Evolutionary conservation across 2,888 invertebrate species (phyloP).

Genomic region (Archips crataeganus): DNA sequence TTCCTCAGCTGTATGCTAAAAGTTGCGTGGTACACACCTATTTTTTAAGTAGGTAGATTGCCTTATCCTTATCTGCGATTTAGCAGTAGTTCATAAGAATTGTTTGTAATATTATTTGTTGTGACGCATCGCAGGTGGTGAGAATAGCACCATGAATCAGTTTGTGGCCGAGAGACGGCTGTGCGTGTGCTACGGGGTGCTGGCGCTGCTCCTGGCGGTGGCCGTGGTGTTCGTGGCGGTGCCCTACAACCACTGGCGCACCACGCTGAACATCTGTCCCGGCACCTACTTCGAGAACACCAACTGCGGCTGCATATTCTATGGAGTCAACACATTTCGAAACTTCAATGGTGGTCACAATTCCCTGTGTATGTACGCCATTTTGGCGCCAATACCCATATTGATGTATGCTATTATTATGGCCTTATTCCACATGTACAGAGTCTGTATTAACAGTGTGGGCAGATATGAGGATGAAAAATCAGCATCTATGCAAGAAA

Average conservation of each 20-base stretch:
- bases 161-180: slow-evolving; percentile 73
- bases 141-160: slow-evolving; percentile 66
- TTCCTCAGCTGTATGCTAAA: background rate
- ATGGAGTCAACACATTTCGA: slow-evolving; percentile 86
- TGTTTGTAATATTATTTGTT: background rate
- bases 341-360: slow-evolving; percentile 89
- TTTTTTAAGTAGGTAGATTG: slow-evolving; percentile 1
- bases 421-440: slow-evolving; percentile 89
- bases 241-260: slow-evolving; percentile 89
- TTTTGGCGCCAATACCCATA: slow-evolving; percentile 88
- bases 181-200: slow-evolving; percentile 69
- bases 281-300: slow-evolving; percentile 83
- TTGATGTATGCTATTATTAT: slow-evolving; percentile 87
- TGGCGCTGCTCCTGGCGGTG: slow-evolving; percentile 63
- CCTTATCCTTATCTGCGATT: slow-evolving; percentile 2
- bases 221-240: slow-evolving; percentile 85
- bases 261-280: slow-evolving; percentile 88
- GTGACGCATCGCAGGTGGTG: slow-evolving; percentile 11
- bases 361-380: slow-evolving; percentile 88
- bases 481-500: slow-evolving; percentile 78
- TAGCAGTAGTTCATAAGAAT: background rate
- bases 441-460: slow-evolving; percentile 87
- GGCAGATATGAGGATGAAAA: slow-evolving; percentile 83
- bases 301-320: slow-evolving; percentile 90
- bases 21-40: slow-evolving; percentile 20